Evolutionary conservation across 2,113 vertebrate genomes (phyloP).

Genomic region (Platysternon megacephalum): DNA sequence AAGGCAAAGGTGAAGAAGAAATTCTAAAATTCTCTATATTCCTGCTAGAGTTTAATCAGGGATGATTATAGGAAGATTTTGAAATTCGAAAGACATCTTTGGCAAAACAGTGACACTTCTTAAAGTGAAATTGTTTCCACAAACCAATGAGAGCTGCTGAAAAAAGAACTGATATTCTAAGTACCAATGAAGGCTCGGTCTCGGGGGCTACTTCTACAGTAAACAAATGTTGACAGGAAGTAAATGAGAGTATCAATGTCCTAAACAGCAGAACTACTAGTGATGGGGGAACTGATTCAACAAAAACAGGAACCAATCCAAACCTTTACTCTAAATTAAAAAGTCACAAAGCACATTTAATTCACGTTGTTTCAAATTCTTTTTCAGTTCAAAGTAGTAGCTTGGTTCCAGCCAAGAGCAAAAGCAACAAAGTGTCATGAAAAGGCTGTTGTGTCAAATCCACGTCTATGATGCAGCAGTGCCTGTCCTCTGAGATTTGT

Average conservation of each 20-base stretch:
- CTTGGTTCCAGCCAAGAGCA: not conserved
- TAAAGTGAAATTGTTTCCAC: not conserved
- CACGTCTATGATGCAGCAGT: too few species aligned
- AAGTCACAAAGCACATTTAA: not conserved
- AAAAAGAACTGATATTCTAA: not conserved
- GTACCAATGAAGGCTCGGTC: not conserved
- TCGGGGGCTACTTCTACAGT: not conserved
- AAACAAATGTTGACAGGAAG: not conserved
- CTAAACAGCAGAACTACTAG: not conserved
- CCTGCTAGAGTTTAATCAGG: not conserved
- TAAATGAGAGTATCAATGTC: not conserved
- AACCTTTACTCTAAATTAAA: not conserved
- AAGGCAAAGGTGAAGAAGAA: not conserved
- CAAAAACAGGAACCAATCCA: not conserved
- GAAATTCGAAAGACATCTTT: not conserved
- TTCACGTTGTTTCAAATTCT: not conserved
- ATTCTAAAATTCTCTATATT: not conserved
- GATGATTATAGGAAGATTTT: not conserved
- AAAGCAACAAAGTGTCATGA: not conserved
- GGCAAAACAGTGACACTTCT: not conserved
- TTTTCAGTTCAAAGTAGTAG: not conserved
- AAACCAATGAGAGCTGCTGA: not conserved
- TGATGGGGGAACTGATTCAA: not conserved
- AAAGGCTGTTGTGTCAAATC: not conserved
- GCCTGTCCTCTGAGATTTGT: too few species aligned